Percentiles rank a stretch among this genome's conserved stretches.
Evolutionary conservation across 1,140 invertebrate genomes (phyloP).

Genomic region (Coptotermes formosanus): DNA sequence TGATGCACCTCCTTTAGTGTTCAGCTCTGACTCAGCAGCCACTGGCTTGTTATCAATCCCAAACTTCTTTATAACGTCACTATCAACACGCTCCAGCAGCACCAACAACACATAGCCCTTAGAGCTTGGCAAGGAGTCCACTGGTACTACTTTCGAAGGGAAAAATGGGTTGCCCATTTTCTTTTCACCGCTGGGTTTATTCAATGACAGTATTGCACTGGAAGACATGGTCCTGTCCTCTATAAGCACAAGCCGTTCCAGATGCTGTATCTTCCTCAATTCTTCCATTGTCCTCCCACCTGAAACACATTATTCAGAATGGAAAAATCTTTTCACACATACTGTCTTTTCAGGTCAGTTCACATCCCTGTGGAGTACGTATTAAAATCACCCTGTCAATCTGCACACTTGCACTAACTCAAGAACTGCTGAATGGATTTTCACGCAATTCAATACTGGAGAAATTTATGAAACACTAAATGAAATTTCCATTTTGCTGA

Average conservation of each 20-base stretch:
- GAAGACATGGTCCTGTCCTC: background rate
- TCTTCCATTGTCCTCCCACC: background rate
- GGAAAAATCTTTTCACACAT: too few relatives aligned
- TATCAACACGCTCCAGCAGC: background rate
- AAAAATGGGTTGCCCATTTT: background rate
- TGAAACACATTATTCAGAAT: background rate
- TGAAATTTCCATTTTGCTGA: too few relatives aligned
- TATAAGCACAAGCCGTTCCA: background rate
- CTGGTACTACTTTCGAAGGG: background rate
- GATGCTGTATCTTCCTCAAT: background rate
- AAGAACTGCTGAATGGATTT: too few relatives aligned
- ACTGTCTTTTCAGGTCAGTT: too few relatives aligned
- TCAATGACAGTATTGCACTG: background rate
- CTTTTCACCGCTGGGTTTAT: background rate
- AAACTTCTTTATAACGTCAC: too few relatives aligned
- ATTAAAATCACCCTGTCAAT: background rate
- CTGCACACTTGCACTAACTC: too few relatives aligned
- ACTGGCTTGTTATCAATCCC: too few relatives aligned
- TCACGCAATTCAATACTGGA: too few relatives aligned
- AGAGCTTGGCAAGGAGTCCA: background rate
- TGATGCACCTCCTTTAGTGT: background rate
- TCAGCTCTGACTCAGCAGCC: background rate
- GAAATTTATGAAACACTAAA: too few relatives aligned
- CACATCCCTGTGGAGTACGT: background rate
- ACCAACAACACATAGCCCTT: background rate